Evolutionary conservation across 2,888 invertebrate species (phyloP), one percentile per base, ranked within the genome.

Genomic region (Cheilosia vernalis): DNA sequence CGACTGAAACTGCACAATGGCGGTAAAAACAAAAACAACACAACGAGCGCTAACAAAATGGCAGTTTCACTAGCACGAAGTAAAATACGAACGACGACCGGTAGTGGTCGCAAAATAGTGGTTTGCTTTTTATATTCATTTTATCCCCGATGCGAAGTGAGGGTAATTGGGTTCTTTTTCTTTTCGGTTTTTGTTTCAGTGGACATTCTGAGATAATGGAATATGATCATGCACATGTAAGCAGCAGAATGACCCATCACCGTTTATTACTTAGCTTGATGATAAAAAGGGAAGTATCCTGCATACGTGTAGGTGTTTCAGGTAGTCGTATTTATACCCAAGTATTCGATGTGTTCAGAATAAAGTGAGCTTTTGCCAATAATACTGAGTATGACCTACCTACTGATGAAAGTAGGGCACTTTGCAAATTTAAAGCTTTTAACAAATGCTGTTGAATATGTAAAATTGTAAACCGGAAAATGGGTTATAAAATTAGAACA

Each of bases 211-310:
- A 61, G 73, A 74, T 66, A 73, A 80, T 69, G 73, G 55, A 73
- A 67, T 67, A 74, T 80, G 66, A 67, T 60, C 77, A 60, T 67
- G 67, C 56, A 67, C 67, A 80, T 67, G 74, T 67, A 73, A 74
- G 79, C 67, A 80, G 55, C 55, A 17, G 74, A 80, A 61, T 73
- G 73, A 80, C 74, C 80, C 67, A 80, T 80, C 80, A 67, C 27
- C 44, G 72, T 73, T 69, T 70, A 80, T 80, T 74, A 73, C 73
- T 61, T 74, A 44, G 66, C 33, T 47, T 58, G 53, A 73, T 80
- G 66, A 61, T 73, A 70, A 78, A 66, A 67, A 49, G 61, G n/a
- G 53, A 70, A 72, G 64, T 58, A 78, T 55, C 33, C 44, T 42
- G 24, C 15, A 4, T 42, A 42, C 2, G 42, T 42, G 42, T 15